Evolutionary conservation across 2,888 invertebrate species (phyloP).

Genomic region (Pyralis farinalis): DNA sequence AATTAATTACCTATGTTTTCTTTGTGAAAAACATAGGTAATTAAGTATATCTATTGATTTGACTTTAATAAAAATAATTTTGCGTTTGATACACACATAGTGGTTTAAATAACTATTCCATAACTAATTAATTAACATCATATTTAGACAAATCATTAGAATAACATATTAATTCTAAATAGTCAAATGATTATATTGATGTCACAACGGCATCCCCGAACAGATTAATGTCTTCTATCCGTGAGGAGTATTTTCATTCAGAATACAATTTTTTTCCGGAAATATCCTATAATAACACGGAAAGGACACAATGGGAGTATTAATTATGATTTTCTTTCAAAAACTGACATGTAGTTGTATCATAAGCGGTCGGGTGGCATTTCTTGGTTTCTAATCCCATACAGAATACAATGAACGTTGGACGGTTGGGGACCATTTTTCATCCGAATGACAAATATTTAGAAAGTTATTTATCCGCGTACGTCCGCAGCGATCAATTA

Average conservation of each 20-base stretch:
- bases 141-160: neutral
- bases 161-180: neutral
- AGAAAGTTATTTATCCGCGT: constrained; percentile 75
- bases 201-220: constrained; percentile 2
- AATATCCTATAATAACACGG: constrained; percentile 45
- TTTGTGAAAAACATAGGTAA: no score
- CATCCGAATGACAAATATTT: constrained; percentile 78
- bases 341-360: constrained; percentile 46
- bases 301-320: constrained; percentile 44
- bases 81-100: no score
- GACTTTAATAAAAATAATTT: no score
- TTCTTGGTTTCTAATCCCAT: constrained; percentile 75
- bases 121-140: no score
- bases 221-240: constrained; percentile 15
- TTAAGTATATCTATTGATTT: no score
- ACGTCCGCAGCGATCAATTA: constrained; percentile 62
- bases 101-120: no score
- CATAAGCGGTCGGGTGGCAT: constrained; percentile 61
- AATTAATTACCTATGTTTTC: no score
- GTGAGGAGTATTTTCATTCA: constrained; percentile 19
- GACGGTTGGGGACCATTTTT: constrained; percentile 66
- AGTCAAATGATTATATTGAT: neutral
- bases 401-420: constrained; percentile 59
- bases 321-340: constrained; percentile 54
- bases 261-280: constrained; percentile 41